Evolutionary conservation across 2,888 invertebrate genomes (phyloP), one percentile per base, ranked within the genome.

Genomic region (Drosophila formosana): DNA sequence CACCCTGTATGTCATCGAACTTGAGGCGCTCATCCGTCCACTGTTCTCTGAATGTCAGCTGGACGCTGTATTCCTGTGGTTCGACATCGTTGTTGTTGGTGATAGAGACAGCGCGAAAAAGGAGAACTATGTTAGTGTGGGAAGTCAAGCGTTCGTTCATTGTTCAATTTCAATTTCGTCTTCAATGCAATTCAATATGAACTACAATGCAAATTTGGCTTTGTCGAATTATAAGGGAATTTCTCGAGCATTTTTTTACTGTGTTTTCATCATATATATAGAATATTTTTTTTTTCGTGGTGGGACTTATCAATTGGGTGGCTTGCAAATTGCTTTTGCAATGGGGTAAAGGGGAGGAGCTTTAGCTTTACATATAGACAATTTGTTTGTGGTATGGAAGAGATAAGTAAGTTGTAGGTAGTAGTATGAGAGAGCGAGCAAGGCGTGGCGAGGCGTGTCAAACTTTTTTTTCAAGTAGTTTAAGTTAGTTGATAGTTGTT

Each of bases 41-140:
- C 93, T 98, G 97, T 93, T 99, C 98, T 92, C 98, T 95, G 94
- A 99, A 98, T 84, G 98, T 98, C 91, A 99, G 94, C 94, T 98
- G 98, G 90, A 98, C 98, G 92, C 98, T 98, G 95, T 98, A 99
- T 95, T 99, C 98, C 98, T 98, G 85, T 23, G 51, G 63, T 39
- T 49, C 46, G 49, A 18, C 43, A 56, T 34, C 37, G 30, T 49
- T 47, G 55, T 55, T 45, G 47, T 41, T 18, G 43, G 55, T 18
- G 43, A 50, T 56, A 47, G 66, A 18, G 26, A 30, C 56, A 57
- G 65, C 45, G 66, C 34, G 47, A 26, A 41, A 34, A 23, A 55
- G 39, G 46, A 75, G 47, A 75, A 13, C 47, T 49, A 69, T 64
- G 67, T 83, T 78, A 83, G 72, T 69, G 66, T 26, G 47, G 51